Percentiles rank a stretch among this genome's conserved stretches.
Conservation (phyloP, 2,888 invertebrate genomes). For the Leistus spinibarbis region DNA sequence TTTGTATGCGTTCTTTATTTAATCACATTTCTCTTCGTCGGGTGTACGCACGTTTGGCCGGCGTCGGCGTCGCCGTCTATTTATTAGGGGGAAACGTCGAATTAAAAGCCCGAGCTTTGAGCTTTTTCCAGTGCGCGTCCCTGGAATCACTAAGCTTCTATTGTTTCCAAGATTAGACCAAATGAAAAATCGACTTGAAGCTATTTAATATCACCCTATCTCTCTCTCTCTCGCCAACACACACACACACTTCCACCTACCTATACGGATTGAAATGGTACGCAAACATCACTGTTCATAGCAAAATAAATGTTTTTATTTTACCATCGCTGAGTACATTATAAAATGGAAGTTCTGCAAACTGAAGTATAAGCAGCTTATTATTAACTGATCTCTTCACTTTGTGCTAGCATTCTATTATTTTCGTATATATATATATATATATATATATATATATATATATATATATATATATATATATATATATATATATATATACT, state of each 20-base stretch:
- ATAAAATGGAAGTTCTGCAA: neutral
- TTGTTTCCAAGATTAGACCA: constrained; percentile 25
- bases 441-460: no score
- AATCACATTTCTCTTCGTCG: constrained; percentile 28
- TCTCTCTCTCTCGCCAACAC: neutral
- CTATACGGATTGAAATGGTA: neutral
- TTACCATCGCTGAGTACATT: neutral
- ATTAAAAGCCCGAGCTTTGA: constrained; percentile 33
- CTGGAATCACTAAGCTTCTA: constrained; percentile 11
- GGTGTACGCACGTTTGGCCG: neutral
- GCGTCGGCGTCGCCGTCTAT: constrained; percentile 6
- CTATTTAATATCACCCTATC: constrained; percentile 7
- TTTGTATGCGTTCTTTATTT: constrained; percentile 16
- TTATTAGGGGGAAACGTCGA: constrained; percentile 34
- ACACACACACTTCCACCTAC: neutral
- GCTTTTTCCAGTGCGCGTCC: constrained; percentile 12
- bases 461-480: no score
- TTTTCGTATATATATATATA: neutral
- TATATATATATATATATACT: no score
- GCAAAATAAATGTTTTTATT: neutral
- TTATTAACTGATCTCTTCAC: neutral
- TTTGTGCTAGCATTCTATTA: neutral
- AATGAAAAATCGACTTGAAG: constrained; percentile 16
- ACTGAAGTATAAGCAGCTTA: neutral
- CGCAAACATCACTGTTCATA: neutral